Evolutionary conservation across 1,140 invertebrate species (phyloP), one percentile per base, ranked within the genome.

Genomic region (Tetramorium parvispinum): DNA sequence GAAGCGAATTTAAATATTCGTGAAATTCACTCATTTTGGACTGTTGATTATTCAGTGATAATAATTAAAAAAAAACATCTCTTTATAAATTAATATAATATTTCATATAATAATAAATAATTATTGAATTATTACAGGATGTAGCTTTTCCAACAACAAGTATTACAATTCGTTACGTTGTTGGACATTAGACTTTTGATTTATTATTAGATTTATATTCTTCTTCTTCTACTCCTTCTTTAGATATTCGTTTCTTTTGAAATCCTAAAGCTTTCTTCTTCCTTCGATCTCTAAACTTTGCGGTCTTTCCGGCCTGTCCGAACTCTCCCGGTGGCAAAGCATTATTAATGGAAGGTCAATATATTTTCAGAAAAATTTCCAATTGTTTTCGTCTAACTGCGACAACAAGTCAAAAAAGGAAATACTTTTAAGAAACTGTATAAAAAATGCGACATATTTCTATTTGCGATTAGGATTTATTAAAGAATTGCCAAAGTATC

Each of bases 181-280:
- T 63, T 37, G 0, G 16, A 32, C 13, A 32, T 63, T 11, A 63
- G n/a, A 21, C 53, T 57, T 11, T 57, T 57, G 16, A 0, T 4
- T 61, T 32, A 32, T 32, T 32, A 32, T 32, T n/a, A 40, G 32
- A 37, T 37, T 63, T 63, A n/a, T 63, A 40, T 8, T 0, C n/a
- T 65, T 65, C 11, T 65, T 65, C 18, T 61, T 61, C 8, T 40
- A 37, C 16, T 65, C 3, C 0, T 65, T 65, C 32, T 10, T n/a
- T 65, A 37, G 18, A 65, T 65, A 1, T 65, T 65, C n/a, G 18
- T 65, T 66, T 21, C n/a, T 21, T 40, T 66, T 66, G 63, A 66
- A 66, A 66, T 66, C 8, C 18, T 3, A 37, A 63, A 1, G 63
- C 18, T 66, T 66, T 43, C 37, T 21, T 66, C 2, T 66, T 46